Conservation (phyloP, 2,888 invertebrate species). For the Periphyllus acericola region DNA sequence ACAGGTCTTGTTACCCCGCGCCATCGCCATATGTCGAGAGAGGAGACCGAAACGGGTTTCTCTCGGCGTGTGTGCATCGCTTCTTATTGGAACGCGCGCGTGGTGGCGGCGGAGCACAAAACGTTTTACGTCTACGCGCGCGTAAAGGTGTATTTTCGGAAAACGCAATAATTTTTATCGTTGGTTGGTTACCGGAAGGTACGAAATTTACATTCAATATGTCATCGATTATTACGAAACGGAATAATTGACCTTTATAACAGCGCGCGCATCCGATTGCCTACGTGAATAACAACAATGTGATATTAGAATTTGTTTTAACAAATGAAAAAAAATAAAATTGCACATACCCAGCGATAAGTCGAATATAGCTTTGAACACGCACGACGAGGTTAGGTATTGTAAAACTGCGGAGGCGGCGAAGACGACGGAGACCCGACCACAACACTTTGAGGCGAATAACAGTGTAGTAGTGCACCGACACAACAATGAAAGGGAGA, state of each 20-base stretch:
- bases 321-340: background rate
- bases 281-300: background rate
- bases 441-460: background rate
- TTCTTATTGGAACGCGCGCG: background rate
- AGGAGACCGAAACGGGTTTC: conserved; percentile 55
- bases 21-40: conserved; percentile 45
- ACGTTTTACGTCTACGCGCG: background rate
- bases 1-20: conserved; percentile 54
- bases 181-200: background rate
- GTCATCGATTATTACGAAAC: background rate
- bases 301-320: background rate
- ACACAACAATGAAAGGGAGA: background rate
- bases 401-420: background rate
- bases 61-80: conserved; percentile 13
- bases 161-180: background rate
- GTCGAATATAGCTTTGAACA: background rate
- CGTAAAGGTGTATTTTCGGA: background rate
- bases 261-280: conserved; percentile 16
- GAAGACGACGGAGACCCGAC: background rate
- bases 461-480: background rate
- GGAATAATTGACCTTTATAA: conserved; percentile 43
- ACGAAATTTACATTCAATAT: conserved; percentile 11
- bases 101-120: background rate
- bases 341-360: conserved; percentile 23
- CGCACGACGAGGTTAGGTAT: background rate